Percentiles rank a stretch among this genome's conserved stretches.
These are phyloP conservation scores for Pollenia griseotomentosa DNA, from an alignment of 2,888 invertebrate species.

Conservation along the genomic window DNA sequence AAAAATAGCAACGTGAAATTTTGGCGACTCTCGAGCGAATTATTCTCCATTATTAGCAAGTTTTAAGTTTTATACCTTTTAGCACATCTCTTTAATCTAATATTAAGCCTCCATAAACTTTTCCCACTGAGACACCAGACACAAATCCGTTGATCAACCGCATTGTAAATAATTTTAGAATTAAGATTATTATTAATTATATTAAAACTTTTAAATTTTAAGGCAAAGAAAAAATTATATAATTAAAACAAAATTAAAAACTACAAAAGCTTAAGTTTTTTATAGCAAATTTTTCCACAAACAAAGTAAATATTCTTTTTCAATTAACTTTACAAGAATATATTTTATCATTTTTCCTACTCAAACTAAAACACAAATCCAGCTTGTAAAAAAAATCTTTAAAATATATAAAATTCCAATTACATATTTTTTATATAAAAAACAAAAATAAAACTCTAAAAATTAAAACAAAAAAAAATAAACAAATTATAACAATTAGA, in stretches of 20 bases:
- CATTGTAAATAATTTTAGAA: slow-evolving; percentile 56
- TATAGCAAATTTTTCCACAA: slow-evolving; percentile 54
- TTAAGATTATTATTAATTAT: slow-evolving; percentile 34
- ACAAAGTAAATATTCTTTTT: slow-evolving; percentile 14
- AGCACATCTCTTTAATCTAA: too few relatives aligned
- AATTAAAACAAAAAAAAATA: slow-evolving; percentile 51
- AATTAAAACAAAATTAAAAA: slow-evolving; percentile 21
- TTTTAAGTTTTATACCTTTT: too few relatives aligned
- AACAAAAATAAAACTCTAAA: slow-evolving; percentile 52
- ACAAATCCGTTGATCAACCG: slow-evolving; percentile 34
- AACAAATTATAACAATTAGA: slow-evolving; percentile 46
- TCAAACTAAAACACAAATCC: slow-evolving; percentile 45
- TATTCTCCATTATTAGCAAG: too few relatives aligned
- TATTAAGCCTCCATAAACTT: neutral
- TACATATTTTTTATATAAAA: slow-evolving; percentile 69
- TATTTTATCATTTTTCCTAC: slow-evolving; percentile 51
- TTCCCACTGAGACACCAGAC: neutral
- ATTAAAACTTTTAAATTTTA: neutral
- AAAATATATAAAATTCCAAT: slow-evolving; percentile 62
- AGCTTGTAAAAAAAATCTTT: slow-evolving; percentile 62
- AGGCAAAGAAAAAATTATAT: slow-evolving; percentile 8
- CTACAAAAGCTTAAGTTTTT: slow-evolving; percentile 53
- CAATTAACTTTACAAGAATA: neutral
- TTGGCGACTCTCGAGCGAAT: too few relatives aligned
- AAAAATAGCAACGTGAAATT: too few relatives aligned